A percentile compares a stretch with the other conserved stretches of the same genome.
Evolutionary conservation across 1,140 invertebrate species (phyloP).

Genomic region (Apis cerana): DNA sequence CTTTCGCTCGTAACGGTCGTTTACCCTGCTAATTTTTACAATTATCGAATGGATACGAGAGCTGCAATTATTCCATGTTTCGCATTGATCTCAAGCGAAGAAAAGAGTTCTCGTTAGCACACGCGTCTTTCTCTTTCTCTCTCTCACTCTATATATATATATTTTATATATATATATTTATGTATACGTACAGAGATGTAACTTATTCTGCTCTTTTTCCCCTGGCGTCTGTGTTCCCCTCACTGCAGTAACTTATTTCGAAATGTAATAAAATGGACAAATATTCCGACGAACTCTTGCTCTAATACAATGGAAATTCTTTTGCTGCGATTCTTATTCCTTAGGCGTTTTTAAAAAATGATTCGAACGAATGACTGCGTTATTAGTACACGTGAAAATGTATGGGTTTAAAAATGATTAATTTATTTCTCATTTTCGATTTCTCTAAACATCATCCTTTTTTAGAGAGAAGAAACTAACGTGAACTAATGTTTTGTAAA

Average conservation of each 20-base stretch:
- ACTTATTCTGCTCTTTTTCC: no score
- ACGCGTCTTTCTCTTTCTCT: neutral
- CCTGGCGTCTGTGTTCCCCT: neutral
- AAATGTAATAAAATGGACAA: neutral
- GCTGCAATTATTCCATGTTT: neutral
- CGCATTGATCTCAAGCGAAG: neutral
- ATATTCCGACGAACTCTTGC: neutral
- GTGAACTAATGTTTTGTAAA: no score
- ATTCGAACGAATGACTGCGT: no score
- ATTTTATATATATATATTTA: no score
- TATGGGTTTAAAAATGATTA: no score
- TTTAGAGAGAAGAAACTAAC: no score
- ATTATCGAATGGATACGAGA: neutral
- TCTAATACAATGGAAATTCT: neutral
- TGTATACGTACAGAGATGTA: no score
- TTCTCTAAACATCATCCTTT: no score
- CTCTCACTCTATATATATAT: neutral
- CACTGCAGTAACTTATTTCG: neutral
- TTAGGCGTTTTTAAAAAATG: neutral
- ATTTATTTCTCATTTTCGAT: no score
- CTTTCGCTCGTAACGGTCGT: constrained; percentile 20
- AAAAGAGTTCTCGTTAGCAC: constrained; percentile 28
- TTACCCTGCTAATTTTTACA: constrained; percentile 32
- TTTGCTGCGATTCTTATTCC: neutral
- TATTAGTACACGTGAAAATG: no score